Conservation (phyloP, 1,140 invertebrate genomes). For the Apis florea region DNA sequence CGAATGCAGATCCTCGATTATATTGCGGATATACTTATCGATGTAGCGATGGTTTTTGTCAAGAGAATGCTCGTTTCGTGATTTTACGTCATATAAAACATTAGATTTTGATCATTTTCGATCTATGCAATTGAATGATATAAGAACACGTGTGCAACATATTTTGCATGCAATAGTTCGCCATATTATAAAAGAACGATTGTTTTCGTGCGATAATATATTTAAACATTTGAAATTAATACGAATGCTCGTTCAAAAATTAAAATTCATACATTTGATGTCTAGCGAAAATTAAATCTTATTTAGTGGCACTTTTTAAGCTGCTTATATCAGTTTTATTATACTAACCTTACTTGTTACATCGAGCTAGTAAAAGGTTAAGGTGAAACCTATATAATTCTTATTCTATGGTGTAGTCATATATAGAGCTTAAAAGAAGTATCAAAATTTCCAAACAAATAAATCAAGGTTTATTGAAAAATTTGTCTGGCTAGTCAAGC, state of each 20-base stretch:
- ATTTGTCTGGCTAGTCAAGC: not conserved
- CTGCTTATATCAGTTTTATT: not conserved
- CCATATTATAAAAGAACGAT: not conserved
- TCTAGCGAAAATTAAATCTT: not conserved
- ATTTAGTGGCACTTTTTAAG: conserved; percentile 4
- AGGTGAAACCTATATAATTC: not conserved
- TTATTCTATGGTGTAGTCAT: not conserved
- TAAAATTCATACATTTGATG: not conserved
- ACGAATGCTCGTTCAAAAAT: not conserved
- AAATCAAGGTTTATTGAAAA: not conserved
- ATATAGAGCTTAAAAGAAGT: not conserved
- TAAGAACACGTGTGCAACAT: not conserved
- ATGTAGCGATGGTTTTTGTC: not conserved
- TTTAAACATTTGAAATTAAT: not conserved
- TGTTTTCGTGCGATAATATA: not conserved
- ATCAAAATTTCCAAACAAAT: conserved; percentile 3
- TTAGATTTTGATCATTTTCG: not conserved
- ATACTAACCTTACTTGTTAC: conserved; percentile 10
- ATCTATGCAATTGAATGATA: conserved; percentile 4
- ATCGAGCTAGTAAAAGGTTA: not conserved
- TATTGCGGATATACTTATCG: not conserved
- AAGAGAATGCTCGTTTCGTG: not conserved
- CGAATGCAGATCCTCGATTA: conserved; percentile 25
- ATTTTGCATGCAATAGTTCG: not conserved
- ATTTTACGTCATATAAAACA: not conserved